Percentiles rank a stretch among this genome's conserved stretches.
Conservation (phyloP, 2,888 invertebrate genomes). For the Dichetophora obliterata region DNA sequence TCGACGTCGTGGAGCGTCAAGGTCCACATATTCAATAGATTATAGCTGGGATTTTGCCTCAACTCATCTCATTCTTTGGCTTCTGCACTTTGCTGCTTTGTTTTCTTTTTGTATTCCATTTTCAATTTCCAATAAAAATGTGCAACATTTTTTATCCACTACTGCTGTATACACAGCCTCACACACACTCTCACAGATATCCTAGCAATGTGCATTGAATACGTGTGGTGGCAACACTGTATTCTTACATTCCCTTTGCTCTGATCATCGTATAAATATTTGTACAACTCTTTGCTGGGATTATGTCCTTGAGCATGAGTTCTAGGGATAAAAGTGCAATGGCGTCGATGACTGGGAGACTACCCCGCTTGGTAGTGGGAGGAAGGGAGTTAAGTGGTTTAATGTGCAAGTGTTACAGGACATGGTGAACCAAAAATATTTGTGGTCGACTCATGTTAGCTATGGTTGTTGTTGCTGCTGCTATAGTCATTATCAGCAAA, state of each 20-base stretch:
- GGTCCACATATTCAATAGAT: constrained; percentile 35
- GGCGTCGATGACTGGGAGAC: not conserved
- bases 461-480: constrained; percentile 13
- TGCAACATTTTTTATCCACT: constrained; percentile 31
- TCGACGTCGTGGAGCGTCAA: not conserved
- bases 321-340: not conserved
- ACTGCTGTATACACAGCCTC: too few relatives aligned
- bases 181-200: not conserved
- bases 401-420: not conserved
- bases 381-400: not conserved
- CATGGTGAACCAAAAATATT: not conserved
- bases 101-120: not conserved
- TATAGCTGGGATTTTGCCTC: constrained; percentile 9
- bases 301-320: constrained; percentile 22
- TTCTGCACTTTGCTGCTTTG: not conserved
- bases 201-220: not conserved
- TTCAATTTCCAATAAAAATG: constrained; percentile 31
- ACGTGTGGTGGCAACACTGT: not conserved
- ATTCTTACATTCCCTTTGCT: not conserved
- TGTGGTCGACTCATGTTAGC: constrained; percentile 3
- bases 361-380: too few relatives aligned
- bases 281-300: constrained; percentile 7
- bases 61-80: not conserved
- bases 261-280: constrained; percentile 12
- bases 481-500: constrained; percentile 11